phyloP scores from a whole-genome alignment of 2,113 vertebrate species.

The Fregetta grallaria region DNA sequence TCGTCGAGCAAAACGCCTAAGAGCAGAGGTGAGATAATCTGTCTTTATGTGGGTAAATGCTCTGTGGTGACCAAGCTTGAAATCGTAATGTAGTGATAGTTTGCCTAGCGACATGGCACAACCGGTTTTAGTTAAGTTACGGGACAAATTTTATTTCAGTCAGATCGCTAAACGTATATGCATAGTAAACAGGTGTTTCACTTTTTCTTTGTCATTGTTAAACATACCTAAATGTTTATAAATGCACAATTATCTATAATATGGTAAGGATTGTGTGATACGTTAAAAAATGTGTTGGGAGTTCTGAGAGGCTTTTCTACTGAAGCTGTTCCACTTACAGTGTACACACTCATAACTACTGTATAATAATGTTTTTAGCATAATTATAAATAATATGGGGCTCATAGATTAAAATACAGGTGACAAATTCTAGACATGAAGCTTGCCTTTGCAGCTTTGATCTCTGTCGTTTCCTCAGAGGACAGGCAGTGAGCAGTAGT shows the following conservation, averaged over 20 bases:
- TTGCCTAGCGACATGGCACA: not conserved
- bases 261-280: rapidly evolving
- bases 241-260: rapidly evolving
- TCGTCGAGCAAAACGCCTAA: slow-evolving; percentile 88
- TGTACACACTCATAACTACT: no score
- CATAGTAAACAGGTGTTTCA: not conserved
- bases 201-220: not conserved
- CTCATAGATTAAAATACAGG: not conserved
- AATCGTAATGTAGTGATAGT: rapidly evolving
- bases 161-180: not conserved
- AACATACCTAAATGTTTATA: rapidly evolving
- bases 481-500: not conserved
- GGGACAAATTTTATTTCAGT: not conserved
- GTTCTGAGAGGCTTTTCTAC: not conserved
- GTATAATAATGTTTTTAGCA: not conserved
- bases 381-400: no score
- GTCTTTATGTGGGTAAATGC: rapidly evolving
- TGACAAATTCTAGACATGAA: not conserved
- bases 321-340: not conserved
- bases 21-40: slow-evolving; percentile 80
- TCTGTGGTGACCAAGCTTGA: no score
- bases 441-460: not conserved
- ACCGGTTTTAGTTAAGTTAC: no score
- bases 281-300: not conserved
- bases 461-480: not conserved